A percentile compares a stretch with the other conserved stretches of the same genome.
Evolutionary conservation across 2,888 invertebrate genomes (phyloP).

Genomic region (Icerya purchasi): DNA sequence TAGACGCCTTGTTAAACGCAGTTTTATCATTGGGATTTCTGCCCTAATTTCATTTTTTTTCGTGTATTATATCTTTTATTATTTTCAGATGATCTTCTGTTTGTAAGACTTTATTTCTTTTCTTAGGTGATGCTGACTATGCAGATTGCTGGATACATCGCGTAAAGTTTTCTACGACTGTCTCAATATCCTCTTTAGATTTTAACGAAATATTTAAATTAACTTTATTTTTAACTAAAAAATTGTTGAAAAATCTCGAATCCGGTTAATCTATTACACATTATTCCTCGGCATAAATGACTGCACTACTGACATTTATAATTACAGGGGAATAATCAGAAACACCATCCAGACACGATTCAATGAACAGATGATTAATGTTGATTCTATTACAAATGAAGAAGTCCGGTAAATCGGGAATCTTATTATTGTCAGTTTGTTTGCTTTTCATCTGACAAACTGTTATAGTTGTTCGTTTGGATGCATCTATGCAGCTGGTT

Average conservation of each 20-base stretch:
- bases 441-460: not conserved
- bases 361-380: not conserved
- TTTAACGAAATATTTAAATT: not conserved
- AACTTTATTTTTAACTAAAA: not conserved
- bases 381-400: not conserved
- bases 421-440: not conserved
- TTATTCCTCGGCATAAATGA: not conserved
- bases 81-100: not conserved
- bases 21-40: not conserved
- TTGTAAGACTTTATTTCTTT: not conserved
- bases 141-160: not conserved
- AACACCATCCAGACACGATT: not conserved
- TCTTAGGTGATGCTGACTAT: not conserved
- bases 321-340: not conserved
- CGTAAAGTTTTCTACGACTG: not conserved
- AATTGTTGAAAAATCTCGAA: not conserved
- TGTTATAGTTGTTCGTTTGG: not conserved
- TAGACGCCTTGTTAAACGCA: not conserved
- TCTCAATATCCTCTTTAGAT: not conserved
- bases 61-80: not conserved
- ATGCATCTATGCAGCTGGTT: not conserved
- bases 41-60: not conserved
- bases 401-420: too few species aligned
- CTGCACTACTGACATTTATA: not conserved
- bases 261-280: not conserved